phyloP scores from a whole-genome alignment of 2,797 vertebrate genomes.

The Anabas testudineus region DNA sequence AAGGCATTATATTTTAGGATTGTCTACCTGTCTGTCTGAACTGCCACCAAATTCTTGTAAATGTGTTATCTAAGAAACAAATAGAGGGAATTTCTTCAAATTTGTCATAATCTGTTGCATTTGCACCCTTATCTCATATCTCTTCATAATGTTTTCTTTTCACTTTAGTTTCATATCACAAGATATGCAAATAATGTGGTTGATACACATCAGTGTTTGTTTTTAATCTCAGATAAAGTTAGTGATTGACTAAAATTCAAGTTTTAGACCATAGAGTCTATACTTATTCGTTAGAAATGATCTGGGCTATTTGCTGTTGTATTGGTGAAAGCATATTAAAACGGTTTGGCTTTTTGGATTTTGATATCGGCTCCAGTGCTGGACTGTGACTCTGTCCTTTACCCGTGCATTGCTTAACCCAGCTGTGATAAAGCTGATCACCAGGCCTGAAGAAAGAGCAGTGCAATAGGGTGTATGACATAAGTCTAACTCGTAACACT shows the following conservation, averaged over 20 bases:
- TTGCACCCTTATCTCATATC: slow-evolving; percentile 20
- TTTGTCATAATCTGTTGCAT: too few relatives aligned
- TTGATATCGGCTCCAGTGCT: background rate
- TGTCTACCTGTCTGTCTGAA: too few relatives aligned
- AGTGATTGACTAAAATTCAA: slow-evolving; percentile 1
- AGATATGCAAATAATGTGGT: slow-evolving; percentile 26
- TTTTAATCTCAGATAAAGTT: background rate
- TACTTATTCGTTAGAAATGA: background rate
- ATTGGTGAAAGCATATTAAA: background rate
- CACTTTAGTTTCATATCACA: slow-evolving; percentile 26
- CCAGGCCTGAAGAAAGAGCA: background rate
- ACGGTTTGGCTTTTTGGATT: background rate
- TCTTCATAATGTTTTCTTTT: slow-evolving; percentile 37
- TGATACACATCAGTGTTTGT: slow-evolving; percentile 9
- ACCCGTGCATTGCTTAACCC: slow-evolving; percentile 1
- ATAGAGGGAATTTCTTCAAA: too few relatives aligned
- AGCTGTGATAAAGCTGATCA: background rate
- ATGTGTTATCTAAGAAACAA: too few relatives aligned
- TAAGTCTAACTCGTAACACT: slow-evolving; percentile 9
- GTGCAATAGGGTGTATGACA: background rate
- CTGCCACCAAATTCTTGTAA: too few relatives aligned
- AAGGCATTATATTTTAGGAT: too few relatives aligned
- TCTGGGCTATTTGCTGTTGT: background rate
- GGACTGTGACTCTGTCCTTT: slow-evolving; percentile 14
- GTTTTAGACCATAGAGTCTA: background rate